A percentile compares a stretch with the other conserved stretches of the same genome.
Evolutionary conservation across 2,797 vertebrate genomes (phyloP).

Genomic region (Microchirus variegatus): DNA sequence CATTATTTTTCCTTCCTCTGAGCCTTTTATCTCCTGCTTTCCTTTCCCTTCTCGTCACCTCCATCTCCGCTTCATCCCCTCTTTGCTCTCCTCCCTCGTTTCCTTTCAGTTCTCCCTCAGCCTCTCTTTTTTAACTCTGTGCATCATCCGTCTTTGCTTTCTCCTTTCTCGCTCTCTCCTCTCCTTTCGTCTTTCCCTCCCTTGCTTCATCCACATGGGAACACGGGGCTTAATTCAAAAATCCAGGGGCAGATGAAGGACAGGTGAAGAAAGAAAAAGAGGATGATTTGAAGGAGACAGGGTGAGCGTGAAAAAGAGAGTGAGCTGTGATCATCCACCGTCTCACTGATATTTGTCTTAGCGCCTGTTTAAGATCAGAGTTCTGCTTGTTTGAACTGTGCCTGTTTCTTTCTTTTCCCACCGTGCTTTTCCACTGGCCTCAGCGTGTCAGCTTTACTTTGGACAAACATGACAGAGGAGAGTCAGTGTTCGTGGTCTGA

Average conservation of each 20-base stretch:
- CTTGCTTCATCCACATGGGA: slow-evolving; percentile 8
- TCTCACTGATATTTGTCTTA: slow-evolving; percentile 10
- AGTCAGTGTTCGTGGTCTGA: slow-evolving; percentile 11
- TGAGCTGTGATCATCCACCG: not conserved
- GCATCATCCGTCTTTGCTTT: no score
- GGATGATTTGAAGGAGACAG: not conserved
- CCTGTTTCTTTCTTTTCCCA: slow-evolving; percentile 29
- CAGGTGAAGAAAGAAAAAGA: not conserved
- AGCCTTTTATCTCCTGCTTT: not conserved
- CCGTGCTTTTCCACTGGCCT: slow-evolving; percentile 10
- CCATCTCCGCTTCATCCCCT: no score
- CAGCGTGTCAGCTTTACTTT: slow-evolving; percentile 46
- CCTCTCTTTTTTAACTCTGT: no score
- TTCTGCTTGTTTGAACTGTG: no score
- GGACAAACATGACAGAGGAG: slow-evolving; percentile 41
- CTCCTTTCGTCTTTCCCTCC: not conserved
- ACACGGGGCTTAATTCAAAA: slow-evolving; percentile 6
- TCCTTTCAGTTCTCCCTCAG: no score
- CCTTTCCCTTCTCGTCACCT: not conserved
- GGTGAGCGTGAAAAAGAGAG: slow-evolving; percentile 1
- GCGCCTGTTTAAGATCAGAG: slow-evolving; percentile 10
- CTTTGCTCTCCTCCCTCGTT: no score
- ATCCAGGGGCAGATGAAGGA: slow-evolving; percentile 6
- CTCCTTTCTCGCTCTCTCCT: no score
- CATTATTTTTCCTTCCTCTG: not conserved